Evolutionary conservation across 2,113 vertebrate species (phyloP).

Genomic region (Nesoenas mayeri): DNA sequence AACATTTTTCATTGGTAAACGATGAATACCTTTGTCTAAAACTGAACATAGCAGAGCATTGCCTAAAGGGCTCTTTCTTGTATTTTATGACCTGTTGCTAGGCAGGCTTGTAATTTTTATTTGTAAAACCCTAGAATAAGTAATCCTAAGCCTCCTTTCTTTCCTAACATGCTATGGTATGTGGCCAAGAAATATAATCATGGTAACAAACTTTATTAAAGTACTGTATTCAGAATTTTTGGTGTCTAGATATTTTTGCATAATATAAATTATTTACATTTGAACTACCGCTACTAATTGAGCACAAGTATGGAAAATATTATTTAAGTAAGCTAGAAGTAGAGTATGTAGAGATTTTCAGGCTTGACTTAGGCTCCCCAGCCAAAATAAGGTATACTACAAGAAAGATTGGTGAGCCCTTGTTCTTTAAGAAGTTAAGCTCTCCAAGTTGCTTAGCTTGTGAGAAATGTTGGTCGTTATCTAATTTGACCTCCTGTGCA

Average conservation of each 20-base stretch:
- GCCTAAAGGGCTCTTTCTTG: slow-evolving; percentile 43
- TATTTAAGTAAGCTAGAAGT: neutral
- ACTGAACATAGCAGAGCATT: slow-evolving; percentile 68
- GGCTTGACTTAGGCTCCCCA: neutral
- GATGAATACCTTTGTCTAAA: slow-evolving; percentile 72
- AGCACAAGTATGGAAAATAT: neutral
- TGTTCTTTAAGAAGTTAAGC: slow-evolving; percentile 23
- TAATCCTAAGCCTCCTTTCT: neutral
- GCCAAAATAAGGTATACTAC: neutral
- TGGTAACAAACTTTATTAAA: neutral
- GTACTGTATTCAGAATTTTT: neutral
- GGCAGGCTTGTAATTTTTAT: neutral
- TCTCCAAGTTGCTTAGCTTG: slow-evolving; percentile 30
- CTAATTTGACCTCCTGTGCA: neutral
- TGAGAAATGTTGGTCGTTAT: slow-evolving; percentile 38
- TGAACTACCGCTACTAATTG: neutral
- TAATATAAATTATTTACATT: neutral
- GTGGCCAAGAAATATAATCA: neutral
- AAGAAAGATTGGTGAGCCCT: neutral
- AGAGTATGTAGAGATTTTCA: neutral
- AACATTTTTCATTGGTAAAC: slow-evolving; percentile 64
- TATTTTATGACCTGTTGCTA: neutral
- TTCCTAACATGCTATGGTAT: neutral
- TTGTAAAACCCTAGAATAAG: neutral
- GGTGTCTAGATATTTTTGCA: neutral